Evolutionary conservation across 2,888 invertebrate species (phyloP).

Genomic region (Drosophila bunnanda): DNA sequence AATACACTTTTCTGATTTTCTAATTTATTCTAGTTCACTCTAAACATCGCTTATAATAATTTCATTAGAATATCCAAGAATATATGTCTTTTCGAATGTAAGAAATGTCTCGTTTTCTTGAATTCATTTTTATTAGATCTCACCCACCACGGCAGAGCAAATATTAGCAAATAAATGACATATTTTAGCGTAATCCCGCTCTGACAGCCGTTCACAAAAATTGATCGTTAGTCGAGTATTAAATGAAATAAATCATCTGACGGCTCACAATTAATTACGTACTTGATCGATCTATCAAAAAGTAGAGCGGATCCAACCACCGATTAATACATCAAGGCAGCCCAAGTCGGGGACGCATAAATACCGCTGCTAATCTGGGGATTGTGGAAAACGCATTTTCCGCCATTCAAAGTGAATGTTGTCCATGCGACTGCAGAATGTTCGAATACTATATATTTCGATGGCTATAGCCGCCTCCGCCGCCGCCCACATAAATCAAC

Average conservation of each 20-base stretch:
- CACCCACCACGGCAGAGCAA: not conserved
- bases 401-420: constrained; percentile 73
- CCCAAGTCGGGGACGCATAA: constrained; percentile 26
- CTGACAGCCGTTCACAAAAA: constrained; percentile 12
- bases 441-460: constrained; percentile 32
- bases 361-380: constrained; percentile 23
- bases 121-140: not conserved
- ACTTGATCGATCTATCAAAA: constrained; percentile 39
- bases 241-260: constrained; percentile 38
- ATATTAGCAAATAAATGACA: constrained; percentile 9
- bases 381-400: constrained; percentile 60
- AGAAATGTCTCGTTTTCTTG: not conserved
- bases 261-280: constrained; percentile 32
- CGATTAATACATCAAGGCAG: constrained; percentile 43
- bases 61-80: too few species aligned
- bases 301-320: constrained; percentile 36
- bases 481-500: constrained; percentile 77
- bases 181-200: constrained; percentile 11
- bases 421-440: constrained; percentile 41
- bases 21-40: too few species aligned
- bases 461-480: constrained; percentile 36
- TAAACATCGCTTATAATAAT: too few species aligned
- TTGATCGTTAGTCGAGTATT: constrained; percentile 20
- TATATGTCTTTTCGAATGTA: not conserved
- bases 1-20: too few species aligned